phyloP scores from a whole-genome alignment of 1,140 invertebrate species.

The Sitodiplosis mosellana region DNA sequence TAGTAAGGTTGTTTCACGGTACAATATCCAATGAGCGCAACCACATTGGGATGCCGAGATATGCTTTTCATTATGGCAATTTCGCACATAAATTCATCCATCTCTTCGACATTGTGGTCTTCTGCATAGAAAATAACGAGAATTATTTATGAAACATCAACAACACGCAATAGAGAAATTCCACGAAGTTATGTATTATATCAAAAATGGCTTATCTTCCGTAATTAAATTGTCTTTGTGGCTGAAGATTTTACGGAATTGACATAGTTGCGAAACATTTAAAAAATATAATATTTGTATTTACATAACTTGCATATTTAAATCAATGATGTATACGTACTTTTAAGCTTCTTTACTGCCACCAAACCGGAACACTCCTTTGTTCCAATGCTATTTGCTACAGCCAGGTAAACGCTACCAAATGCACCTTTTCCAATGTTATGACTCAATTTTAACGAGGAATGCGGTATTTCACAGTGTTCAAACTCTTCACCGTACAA shows the following conservation, averaged over 20 bases:
- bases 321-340: constrained; percentile 20
- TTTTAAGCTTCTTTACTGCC: constrained; percentile 53
- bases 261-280: not conserved
- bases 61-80: constrained; percentile 62
- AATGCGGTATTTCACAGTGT: constrained; percentile 18
- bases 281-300: not conserved
- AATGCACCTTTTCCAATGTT: constrained; percentile 57
- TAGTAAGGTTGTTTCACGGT: constrained; percentile 44
- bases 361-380: constrained; percentile 32
- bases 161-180: not conserved
- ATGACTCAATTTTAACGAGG: constrained; percentile 21
- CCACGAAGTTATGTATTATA: not conserved
- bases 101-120: constrained; percentile 33
- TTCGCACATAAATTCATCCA: constrained; percentile 50
- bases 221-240: not conserved
- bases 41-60: constrained; percentile 57
- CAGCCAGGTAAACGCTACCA: constrained; percentile 45
- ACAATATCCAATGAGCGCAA: constrained; percentile 59
- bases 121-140: constrained; percentile 22
- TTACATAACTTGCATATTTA: not conserved
- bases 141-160: not conserved
- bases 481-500: constrained; percentile 4
- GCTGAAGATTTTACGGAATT: not conserved
- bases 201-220: not conserved
- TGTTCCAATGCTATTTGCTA: constrained; percentile 28